Evolutionary conservation across 2,888 invertebrate species (phyloP), one percentile per base, ranked within the genome.

Genomic region (Thecophora atra): DNA sequence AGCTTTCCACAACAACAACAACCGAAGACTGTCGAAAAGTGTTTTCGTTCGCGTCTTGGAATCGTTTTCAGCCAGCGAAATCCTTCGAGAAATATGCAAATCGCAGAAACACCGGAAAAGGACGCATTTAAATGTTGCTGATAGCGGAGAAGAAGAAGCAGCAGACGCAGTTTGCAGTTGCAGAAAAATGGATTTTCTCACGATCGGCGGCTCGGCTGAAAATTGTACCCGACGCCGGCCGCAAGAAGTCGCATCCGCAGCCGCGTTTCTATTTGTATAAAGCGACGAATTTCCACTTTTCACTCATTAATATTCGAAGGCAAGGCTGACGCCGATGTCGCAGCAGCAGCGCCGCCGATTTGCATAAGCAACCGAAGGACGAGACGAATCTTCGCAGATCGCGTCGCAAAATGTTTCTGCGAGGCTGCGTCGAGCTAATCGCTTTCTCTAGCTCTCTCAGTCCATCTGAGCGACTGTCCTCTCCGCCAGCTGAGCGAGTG

Each of bases 1-100:
- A 70, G 65, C 28, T 6, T n/a, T 24, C 19, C 2, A 37, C 19
- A 28, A 17, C 47, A 1, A 8, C 37, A 47, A 47, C 47, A 47
- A 47, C 37, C 37, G 37, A 11, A 37, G 11, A 8, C 37, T 37
- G 37, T 0, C 37, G 13, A n/a, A 47, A 47, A 47, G 1, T 3
- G 47, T 47, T 47, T 5, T 47, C 47, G 47, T 47, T 1, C 47
- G 47, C 47, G 17, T 47, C 47, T 15, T 5, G 28, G 15, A 58
- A 1, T 13, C 24, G 28, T 58, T 28, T 54, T n/a, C 24, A 11
- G n/a, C 19, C 24, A 47, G 19, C 8, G n/a, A 13, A 62, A 60
- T 37, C 26, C 15, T 63, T 58, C 15, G 56, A 72, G n/a, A 75
- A 75, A 65, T 73, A 75, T 75, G 75, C 73, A 73, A 75, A 75